Conservation (phyloP, 2,888 invertebrate species). For the Syrista parreyssii region DNA sequence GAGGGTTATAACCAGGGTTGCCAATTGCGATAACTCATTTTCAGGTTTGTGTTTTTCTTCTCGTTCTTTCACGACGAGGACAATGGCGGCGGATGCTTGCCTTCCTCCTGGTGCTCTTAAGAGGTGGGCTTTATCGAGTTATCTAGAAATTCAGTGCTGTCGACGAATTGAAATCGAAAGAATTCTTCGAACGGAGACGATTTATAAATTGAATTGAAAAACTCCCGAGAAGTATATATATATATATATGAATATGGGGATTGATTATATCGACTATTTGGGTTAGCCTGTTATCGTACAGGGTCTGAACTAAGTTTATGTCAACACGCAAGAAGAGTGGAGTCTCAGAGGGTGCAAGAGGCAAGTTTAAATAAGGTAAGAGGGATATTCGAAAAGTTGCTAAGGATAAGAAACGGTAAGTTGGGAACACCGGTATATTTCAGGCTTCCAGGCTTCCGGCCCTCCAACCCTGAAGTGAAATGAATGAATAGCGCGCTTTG, state of each 20-base stretch:
- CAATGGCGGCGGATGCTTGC: conserved; percentile 24
- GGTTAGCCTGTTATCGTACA: background rate
- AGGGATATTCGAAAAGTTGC: background rate
- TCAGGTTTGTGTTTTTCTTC: conserved; percentile 22
- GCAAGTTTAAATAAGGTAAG: background rate
- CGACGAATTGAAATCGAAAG: background rate
- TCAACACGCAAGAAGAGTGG: background rate
- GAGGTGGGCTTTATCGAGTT: background rate
- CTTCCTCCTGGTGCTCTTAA: background rate
- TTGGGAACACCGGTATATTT: background rate
- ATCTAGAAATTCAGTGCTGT: background rate
- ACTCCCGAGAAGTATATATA: background rate
- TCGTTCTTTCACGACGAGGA: conserved; percentile 3
- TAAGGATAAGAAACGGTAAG: background rate
- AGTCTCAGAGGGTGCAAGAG: background rate
- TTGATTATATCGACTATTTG: background rate
- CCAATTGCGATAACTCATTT: conserved; percentile 31
- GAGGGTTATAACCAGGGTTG: conserved; percentile 16
- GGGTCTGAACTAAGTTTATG: background rate
- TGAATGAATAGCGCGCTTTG: conserved; percentile 4
- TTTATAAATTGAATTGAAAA: background rate
- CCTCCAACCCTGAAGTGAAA: background rate
- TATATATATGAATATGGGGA: background rate
- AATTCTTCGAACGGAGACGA: background rate
- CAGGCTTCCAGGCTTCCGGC: background rate